Evolutionary conservation across 2,888 invertebrate species (phyloP).

Genomic region (Eupithecia abbreviata): DNA sequence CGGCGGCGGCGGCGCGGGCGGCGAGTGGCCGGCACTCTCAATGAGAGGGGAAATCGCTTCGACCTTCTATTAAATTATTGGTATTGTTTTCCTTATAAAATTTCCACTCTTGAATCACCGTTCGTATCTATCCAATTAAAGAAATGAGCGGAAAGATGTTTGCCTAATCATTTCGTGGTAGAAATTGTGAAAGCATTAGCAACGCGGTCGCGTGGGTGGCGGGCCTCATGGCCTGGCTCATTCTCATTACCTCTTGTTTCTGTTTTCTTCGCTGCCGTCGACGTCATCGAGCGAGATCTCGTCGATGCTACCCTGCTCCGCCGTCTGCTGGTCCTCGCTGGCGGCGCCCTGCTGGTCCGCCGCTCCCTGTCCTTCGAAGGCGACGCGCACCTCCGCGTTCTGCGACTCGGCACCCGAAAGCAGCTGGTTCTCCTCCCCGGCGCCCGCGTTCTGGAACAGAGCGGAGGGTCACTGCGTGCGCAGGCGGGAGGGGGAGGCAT

Average conservation of each 20-base stretch:
- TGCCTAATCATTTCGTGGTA: background rate
- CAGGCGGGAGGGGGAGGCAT: background rate
- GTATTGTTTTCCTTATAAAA: background rate
- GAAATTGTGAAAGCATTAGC: background rate
- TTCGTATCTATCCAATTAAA: background rate
- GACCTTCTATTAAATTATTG: background rate
- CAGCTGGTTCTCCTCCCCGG: constrained; percentile 77
- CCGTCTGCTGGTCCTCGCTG: constrained; percentile 74
- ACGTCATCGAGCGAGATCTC: constrained; percentile 88
- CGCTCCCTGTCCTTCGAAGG: constrained; percentile 80
- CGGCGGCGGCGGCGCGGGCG: background rate
- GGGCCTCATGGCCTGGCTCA: background rate
- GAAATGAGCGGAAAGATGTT: background rate
- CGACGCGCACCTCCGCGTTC: constrained; percentile 85
- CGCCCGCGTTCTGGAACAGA: constrained; percentile 68
- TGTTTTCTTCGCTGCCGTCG: constrained; percentile 89
- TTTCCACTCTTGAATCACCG: background rate
- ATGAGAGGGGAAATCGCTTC: background rate
- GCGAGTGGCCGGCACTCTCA: background rate
- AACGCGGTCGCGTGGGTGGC: background rate
- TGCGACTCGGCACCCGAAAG: constrained; percentile 84
- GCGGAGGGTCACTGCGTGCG: constrained; percentile 1
- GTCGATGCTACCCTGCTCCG: constrained; percentile 87
- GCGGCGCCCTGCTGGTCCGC: constrained; percentile 69
- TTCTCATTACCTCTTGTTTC: constrained; percentile 87